Evolutionary conservation across 2,113 vertebrate species (phyloP).

Genomic region (Spea bombifrons): DNA sequence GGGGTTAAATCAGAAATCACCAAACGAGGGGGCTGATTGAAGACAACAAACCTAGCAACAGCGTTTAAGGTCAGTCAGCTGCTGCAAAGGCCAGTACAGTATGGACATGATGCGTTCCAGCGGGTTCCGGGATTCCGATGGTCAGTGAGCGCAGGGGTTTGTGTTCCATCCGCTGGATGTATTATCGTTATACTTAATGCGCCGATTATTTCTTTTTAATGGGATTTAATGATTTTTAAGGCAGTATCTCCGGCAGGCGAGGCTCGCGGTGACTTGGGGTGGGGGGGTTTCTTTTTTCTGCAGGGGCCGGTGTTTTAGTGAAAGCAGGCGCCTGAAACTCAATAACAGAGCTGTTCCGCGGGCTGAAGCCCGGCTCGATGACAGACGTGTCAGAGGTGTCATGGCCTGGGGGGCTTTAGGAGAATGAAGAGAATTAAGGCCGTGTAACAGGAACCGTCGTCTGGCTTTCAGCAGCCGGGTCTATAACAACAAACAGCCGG

Average conservation of each 20-base stretch:
- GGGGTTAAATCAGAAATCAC: too few species aligned
- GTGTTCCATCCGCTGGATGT: too few species aligned
- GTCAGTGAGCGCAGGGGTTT: too few species aligned
- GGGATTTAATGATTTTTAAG: too few species aligned
- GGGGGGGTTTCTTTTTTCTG: not conserved
- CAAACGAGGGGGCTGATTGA: too few species aligned
- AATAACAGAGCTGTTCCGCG: not conserved
- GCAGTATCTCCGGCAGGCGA: not conserved
- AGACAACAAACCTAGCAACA: too few species aligned
- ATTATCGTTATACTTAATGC: too few species aligned
- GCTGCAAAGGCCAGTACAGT: too few species aligned
- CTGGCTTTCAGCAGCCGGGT: constrained; percentile 12
- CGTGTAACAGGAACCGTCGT: constrained; percentile 9
- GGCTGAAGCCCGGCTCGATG: not conserved
- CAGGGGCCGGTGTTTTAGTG: constrained; percentile 2
- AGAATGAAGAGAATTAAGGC: constrained; percentile 16
- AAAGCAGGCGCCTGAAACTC: constrained; percentile 13
- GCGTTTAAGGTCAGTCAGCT: too few species aligned
- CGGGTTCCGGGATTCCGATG: too few species aligned
- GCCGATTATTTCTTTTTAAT: too few species aligned
- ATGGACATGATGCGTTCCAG: too few species aligned
- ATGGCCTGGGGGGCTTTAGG: not conserved
- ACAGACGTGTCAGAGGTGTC: constrained; percentile 20
- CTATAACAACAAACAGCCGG: constrained; percentile 16
- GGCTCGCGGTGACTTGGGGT: not conserved